Evolutionary conservation across 2,888 invertebrate species (phyloP).

Genomic region (Prosopocoilus inquinatus): DNA sequence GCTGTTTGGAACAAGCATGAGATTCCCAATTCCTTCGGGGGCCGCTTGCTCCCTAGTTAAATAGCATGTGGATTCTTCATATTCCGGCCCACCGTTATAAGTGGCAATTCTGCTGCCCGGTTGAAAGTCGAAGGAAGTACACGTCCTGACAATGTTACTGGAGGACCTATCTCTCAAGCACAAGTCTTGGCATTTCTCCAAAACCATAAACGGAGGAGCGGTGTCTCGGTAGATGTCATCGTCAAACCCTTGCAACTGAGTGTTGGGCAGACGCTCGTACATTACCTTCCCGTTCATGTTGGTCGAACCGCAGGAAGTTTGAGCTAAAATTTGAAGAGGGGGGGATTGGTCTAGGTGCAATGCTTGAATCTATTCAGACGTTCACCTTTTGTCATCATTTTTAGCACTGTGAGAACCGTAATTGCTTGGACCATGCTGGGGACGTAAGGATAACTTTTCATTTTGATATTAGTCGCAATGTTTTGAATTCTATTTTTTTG

Average conservation of each 20-base stretch:
- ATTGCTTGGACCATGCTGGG: constrained; percentile 80
- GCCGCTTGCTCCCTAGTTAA: constrained; percentile 81
- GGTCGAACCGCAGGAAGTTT: constrained; percentile 89
- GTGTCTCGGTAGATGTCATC: constrained; percentile 85
- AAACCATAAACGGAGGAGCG: constrained; percentile 79
- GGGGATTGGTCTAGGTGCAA: neutral
- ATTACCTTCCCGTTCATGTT: constrained; percentile 73
- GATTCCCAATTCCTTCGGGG: constrained; percentile 84
- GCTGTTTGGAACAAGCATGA: constrained; percentile 86
- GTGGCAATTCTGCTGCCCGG: constrained; percentile 83
- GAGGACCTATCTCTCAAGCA: constrained; percentile 77
- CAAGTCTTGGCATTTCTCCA: constrained; percentile 82
- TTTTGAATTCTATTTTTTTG: constrained; percentile 40
- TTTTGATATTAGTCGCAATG: constrained; percentile 48
- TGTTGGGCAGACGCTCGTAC: constrained; percentile 85
- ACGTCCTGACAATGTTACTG: constrained; percentile 80
- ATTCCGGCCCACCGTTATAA: constrained; percentile 76
- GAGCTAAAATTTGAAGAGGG: constrained; percentile 57
- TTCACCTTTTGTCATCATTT: constrained; percentile 78
- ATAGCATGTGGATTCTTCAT: constrained; percentile 86
- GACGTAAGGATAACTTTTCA: constrained; percentile 59
- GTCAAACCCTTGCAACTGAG: constrained; percentile 85
- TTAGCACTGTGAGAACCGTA: constrained; percentile 78
- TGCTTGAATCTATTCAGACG: neutral
- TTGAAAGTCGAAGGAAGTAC: constrained; percentile 88